Base-by-base conservation (phyloP, 2,113 vertebrate genomes). In the Prinia subflava region DNA sequence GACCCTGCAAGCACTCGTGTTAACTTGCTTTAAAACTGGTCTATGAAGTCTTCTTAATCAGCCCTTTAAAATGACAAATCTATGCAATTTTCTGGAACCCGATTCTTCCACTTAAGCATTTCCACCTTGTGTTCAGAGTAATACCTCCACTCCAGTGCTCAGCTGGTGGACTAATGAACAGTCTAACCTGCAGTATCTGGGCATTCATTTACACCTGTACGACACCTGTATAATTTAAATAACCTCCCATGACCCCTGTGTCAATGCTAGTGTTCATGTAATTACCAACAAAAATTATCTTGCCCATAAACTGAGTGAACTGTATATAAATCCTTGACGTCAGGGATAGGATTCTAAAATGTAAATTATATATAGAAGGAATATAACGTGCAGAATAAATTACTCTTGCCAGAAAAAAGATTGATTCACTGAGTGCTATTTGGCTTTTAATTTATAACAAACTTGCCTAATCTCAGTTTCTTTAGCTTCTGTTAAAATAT, bases 361-460 rank as follows among this genome's bases (percentile, higher is more conserved):
- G 10, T 7, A 33, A 90, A 55, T 85, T 81, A 73, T 11, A 30
- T 27, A 56, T 28, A 52, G 87, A 81, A 90, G 27, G 31, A 91
- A 83, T 50, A 39, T 37, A 87, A 86, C 70, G 82, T 49, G 33
- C 24, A 78, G 73, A 74, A 87, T 50, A 81, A 83, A 87, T 81
- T 78, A 42, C 37, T 89, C 68, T 80, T 95, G 74, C 52, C 60
- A 70, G 41, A 31, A 41, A 20, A 56, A 46, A 16, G 49, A 75
- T 82, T 84, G 88, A 94, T 92, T 92, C 87, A 76, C 31, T 57
- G 69, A 71, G 64, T 37, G 84, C 82, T 84, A 18, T 56, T 91
- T 79, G 55, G 46, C 50, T 91, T 95, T 95, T 92, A 92, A 96
- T 93, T 93, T 96, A 71, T 24, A 95, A 88, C 33, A 83, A 93